Evolutionary conservation across 2,113 vertebrate species (phyloP).

Genomic region (Equus quagga): DNA sequence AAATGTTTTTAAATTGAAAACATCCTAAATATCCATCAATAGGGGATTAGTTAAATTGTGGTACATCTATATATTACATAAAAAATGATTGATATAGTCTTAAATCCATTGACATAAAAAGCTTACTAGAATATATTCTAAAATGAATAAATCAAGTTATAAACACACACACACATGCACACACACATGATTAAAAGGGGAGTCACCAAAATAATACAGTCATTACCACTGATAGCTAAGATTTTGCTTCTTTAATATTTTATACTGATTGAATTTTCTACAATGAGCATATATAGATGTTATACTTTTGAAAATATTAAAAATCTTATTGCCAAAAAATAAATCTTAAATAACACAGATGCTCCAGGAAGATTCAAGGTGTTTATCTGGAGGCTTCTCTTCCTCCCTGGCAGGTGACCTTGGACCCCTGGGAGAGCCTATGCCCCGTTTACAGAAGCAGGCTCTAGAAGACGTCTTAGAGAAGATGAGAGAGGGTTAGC

Average conservation of each 20-base stretch:
- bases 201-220: not conserved
- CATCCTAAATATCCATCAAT: not conserved
- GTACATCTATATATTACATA: not conserved
- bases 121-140: not conserved
- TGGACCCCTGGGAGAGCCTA: not conserved
- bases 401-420: not conserved
- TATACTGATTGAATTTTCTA: constrained; percentile 14
- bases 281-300: not conserved
- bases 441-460: not conserved
- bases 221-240: not conserved
- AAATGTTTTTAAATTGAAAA: not conserved
- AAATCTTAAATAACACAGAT: not conserved
- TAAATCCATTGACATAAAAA: not conserved
- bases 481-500: not conserved
- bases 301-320: constrained; percentile 32
- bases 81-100: not conserved
- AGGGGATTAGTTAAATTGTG: not conserved
- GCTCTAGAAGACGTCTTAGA: not conserved
- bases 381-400: not conserved
- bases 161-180: not conserved
- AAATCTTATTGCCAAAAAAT: not conserved
- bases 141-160: not conserved
- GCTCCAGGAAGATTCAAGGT: not conserved
- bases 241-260: constrained; percentile 22
- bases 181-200: not conserved